Base-by-base conservation (phyloP, 2,888 invertebrate species). In the Dasypolia templi region DNA sequence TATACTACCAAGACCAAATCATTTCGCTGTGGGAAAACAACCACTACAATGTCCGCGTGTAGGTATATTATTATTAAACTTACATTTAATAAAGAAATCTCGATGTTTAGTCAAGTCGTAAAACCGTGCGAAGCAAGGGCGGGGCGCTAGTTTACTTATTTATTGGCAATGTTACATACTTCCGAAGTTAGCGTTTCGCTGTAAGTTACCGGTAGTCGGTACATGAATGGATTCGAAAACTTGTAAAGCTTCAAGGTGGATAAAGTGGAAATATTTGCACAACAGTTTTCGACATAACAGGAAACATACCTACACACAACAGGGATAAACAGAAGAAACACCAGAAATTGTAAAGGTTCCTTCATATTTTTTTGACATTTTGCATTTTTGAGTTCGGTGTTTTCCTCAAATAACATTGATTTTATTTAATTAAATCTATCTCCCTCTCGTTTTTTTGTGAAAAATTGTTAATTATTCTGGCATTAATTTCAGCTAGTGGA, bases 361-460 rank as follows among this genome's bases (percentile, higher is more conserved):
- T 39, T 39, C 4, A 19, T 26, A 22, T 0, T 26, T 35, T n/a
- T 35, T 53, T 14, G 4, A 0, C n/a, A 17, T 61, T 61, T 61
- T 3, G 1, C 14, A 46, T 55, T 22, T 32, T 29, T 32, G n/a
- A 12, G 65, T 29, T n/a, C 29, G 29, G 3, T 22, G 4, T 39
- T 63, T 64, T n/a, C 39, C n/a, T 55, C 44, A 26, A 62, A 55
- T 76, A 46, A 32, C 19, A 39, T 55, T 39, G 55, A 77, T 77
- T 74, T 55, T 76, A 46, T 64, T 64, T 14, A 55, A 66, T 67
- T 66, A 46, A 29, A 39, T 26, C 29, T 17, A 26, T 44, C n/a
- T 39, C 29, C 26, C 32, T n/a, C 35, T 51, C 42, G 29, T 29
- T 69, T 29, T 69, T 44, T 29, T 14, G 22, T 26, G 14, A 26